phyloP scores from a whole-genome alignment of 2,113 vertebrate species.

The Eulemur rufifrons region DNA sequence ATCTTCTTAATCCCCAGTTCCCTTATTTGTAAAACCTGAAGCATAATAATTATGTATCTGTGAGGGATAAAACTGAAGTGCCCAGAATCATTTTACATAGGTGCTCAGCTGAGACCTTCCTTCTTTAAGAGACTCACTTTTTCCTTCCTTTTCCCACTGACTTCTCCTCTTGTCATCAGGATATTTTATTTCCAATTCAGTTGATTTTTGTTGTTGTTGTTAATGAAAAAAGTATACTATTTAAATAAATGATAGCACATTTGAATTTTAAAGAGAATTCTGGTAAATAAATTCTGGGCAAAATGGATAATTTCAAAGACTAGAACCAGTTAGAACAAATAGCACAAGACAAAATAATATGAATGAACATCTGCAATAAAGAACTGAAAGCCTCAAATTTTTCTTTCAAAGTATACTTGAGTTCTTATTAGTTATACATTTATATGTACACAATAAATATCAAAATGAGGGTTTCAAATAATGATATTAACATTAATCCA shows the following conservation, averaged over 20 bases:
- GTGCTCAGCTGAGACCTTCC: neutral
- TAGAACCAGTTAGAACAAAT: constrained; percentile 35
- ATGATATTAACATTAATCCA: constrained; percentile 44
- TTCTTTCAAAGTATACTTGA: constrained; percentile 15
- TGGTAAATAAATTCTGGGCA: neutral
- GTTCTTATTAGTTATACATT: neutral
- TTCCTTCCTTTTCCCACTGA: neutral
- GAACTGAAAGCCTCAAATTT: neutral
- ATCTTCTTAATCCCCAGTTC: neutral
- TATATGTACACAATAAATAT: constrained; percentile 6
- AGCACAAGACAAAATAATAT: neutral
- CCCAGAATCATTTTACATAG: neutral
- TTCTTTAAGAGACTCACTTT: neutral
- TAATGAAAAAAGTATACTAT: neutral
- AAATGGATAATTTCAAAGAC: constrained; percentile 6
- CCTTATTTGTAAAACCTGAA: neutral
- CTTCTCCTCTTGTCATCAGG: neutral
- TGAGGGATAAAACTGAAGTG: constrained; percentile 16
- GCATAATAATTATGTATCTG: neutral
- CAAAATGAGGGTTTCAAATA: constrained; percentile 7
- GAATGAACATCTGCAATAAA: neutral
- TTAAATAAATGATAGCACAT: neutral
- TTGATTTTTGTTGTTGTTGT: neutral
- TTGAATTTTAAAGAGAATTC: constrained; percentile 41
- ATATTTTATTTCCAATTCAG: neutral